Conservation (phyloP, 2,113 vertebrate species). For the Phasianus colchicus region DNA sequence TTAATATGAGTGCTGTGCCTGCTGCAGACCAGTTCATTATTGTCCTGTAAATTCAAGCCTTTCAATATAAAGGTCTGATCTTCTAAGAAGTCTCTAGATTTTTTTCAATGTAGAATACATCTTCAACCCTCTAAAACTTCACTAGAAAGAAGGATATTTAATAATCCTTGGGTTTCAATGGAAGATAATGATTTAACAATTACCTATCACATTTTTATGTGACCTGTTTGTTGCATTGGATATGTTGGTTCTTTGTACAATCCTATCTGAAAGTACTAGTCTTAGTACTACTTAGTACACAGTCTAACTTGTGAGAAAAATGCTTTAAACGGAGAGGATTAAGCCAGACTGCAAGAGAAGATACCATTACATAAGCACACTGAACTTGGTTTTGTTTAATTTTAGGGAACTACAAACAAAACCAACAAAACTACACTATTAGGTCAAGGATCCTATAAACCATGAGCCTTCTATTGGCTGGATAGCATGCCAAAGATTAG, state of each 20-base stretch:
- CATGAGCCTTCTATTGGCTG: not conserved
- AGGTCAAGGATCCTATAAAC: not conserved
- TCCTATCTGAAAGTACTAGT: not conserved
- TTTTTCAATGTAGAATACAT: not conserved
- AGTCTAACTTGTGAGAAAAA: not conserved
- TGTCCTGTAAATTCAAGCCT: not conserved
- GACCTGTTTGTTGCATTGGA: not conserved
- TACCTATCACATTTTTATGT: accelerated
- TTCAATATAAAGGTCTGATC: not conserved
- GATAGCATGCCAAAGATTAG: not conserved
- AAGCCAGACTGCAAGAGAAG: not conserved
- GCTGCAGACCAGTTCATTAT: not conserved
- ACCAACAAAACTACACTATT: not conserved
- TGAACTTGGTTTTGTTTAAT: not conserved
- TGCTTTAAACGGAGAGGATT: not conserved
- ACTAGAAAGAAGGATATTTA: not conserved
- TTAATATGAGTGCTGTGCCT: not conserved
- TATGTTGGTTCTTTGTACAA: not conserved
- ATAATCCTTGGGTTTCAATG: not conserved
- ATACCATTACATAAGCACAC: not conserved
- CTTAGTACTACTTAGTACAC: too few relatives aligned
- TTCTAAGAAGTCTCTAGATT: not conserved
- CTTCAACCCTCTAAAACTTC: not conserved
- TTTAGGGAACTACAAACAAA: not conserved
- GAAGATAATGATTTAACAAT: not conserved